phyloP scores from a whole-genome alignment of 2,888 invertebrate species.

The Drosophila koepferae region DNA sequence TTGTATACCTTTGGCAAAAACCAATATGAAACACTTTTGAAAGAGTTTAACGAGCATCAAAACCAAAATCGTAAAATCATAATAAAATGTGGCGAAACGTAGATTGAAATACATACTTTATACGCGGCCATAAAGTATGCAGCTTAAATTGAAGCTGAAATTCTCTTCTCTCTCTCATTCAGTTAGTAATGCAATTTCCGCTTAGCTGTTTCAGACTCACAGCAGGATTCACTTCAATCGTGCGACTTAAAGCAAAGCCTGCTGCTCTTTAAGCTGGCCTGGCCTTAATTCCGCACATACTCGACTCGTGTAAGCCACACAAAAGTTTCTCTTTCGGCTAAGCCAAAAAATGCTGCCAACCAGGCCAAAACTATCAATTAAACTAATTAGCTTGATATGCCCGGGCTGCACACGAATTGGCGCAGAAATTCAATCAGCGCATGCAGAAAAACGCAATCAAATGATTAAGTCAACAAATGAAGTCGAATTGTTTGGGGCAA shows the following conservation, averaged over 20 bases:
- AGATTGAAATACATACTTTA: slow-evolving; percentile 24
- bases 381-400: slow-evolving; percentile 76
- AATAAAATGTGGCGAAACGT: slow-evolving; percentile 35
- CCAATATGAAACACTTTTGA: slow-evolving; percentile 22
- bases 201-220: not conserved
- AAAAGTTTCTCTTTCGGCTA: slow-evolving; percentile 57
- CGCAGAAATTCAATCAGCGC: slow-evolving; percentile 75
- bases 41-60: slow-evolving; percentile 45
- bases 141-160: not conserved
- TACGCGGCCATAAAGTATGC: slow-evolving; percentile 17
- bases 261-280: slow-evolving; percentile 10
- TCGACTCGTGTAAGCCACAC: slow-evolving; percentile 16
- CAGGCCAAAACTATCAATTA: slow-evolving; percentile 76
- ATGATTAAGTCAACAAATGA: slow-evolving; percentile 81
- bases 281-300: not conserved
- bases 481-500: slow-evolving; percentile 67
- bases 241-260: not conserved
- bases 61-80: slow-evolving; percentile 45
- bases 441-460: slow-evolving; percentile 79
- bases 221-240: not conserved
- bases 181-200: not conserved
- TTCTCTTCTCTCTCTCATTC: too few species aligned
- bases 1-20: slow-evolving; percentile 17
- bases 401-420: slow-evolving; percentile 43
- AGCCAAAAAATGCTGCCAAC: slow-evolving; percentile 25